A percentile compares a stretch with the other conserved stretches of the same genome.
Evolutionary conservation across 2,888 invertebrate genomes (phyloP).

Genomic region (Drosophila leonis): DNA sequence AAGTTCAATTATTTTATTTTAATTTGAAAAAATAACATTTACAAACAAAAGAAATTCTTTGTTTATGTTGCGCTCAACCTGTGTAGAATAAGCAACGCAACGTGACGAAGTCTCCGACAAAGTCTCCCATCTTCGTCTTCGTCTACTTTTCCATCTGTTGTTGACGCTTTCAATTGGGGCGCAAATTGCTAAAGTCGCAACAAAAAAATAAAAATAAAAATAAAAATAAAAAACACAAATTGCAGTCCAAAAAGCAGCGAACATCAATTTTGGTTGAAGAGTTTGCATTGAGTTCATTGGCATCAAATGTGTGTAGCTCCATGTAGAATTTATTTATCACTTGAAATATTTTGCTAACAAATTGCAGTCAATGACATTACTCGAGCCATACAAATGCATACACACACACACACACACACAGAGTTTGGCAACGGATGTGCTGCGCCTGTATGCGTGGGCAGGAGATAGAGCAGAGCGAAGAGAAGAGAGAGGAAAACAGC

Average conservation of each 20-base stretch:
- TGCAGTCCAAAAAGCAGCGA: constrained; percentile 46
- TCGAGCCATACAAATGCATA: constrained; percentile 23
- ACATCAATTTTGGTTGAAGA: constrained; percentile 47
- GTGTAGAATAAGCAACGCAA: constrained; percentile 37
- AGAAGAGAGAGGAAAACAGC: constrained; percentile 9
- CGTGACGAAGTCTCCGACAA: constrained; percentile 9
- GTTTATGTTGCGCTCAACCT: constrained; percentile 74
- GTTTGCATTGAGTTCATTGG: constrained; percentile 70
- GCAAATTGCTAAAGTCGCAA: constrained; percentile 62
- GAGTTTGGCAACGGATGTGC: constrained; percentile 52
- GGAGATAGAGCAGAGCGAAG: constrained; percentile 6
- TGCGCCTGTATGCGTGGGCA: constrained; percentile 57
- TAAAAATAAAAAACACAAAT: constrained; percentile 15
- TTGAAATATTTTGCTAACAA: constrained; percentile 79
- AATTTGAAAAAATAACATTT: constrained; percentile 24
- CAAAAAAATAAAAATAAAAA: constrained; percentile 12
- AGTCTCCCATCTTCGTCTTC: constrained; percentile 1
- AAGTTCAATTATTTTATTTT: no score
- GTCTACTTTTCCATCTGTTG: constrained; percentile 13
- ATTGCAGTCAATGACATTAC: constrained; percentile 82
- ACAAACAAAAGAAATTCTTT: constrained; percentile 77
- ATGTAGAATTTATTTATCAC: constrained; percentile 77
- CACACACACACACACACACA: constrained; percentile 21
- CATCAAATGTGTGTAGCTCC: constrained; percentile 38
- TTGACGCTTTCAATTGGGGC: constrained; percentile 65